Percentiles rank a stretch among this genome's conserved stretches.
Conservation (phyloP, 2,797 vertebrate genomes). For the Clarias pachynema region DNA sequence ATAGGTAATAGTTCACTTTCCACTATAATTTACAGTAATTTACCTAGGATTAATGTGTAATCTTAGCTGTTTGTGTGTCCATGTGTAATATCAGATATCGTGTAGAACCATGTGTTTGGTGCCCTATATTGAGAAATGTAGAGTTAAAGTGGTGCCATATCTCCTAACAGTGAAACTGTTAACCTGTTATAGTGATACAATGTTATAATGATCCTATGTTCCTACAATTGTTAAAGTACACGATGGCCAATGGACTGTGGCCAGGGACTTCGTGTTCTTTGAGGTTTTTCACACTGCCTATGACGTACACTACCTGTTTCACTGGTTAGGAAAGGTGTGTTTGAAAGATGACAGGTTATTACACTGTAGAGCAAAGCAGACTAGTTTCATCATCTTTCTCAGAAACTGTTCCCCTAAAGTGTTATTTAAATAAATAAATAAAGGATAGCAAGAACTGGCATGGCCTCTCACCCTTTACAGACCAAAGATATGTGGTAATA, state of each 20-base stretch:
- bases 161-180: not conserved
- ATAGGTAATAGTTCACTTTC: not conserved
- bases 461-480: not conserved
- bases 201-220: not conserved
- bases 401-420: not conserved
- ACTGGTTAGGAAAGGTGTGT: not conserved
- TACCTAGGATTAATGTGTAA: not conserved
- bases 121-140: not conserved
- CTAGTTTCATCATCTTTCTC: not conserved
- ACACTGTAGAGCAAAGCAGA: not conserved
- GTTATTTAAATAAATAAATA: not conserved
- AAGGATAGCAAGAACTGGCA: not conserved
- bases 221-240: not conserved
- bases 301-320: not conserved
- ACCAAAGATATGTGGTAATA: constrained; percentile 38
- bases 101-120: not conserved
- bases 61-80: not conserved
- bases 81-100: not conserved
- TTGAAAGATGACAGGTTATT: too few species aligned
- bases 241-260: too few species aligned
- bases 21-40: not conserved
- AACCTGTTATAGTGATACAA: not conserved
- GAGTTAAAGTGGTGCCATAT: not conserved
- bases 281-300: too few species aligned
- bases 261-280: not conserved